Conservation (phyloP, 2,797 vertebrate species). For the Crax fasciolata region DNA sequence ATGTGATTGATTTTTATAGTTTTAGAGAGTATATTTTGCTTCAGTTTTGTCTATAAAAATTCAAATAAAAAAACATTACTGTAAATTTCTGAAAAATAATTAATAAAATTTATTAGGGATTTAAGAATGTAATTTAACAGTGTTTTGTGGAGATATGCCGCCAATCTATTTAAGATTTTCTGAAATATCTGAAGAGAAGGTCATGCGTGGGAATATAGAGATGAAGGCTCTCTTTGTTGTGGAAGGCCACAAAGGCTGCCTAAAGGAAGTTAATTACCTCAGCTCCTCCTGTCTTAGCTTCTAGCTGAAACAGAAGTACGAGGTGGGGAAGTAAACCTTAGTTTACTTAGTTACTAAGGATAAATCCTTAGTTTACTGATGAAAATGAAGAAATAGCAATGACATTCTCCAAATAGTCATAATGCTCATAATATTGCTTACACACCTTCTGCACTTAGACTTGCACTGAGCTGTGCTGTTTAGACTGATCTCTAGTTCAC, state of each 20-base stretch:
- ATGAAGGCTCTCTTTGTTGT: neutral
- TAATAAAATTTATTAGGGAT: neutral
- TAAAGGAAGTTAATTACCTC: neutral
- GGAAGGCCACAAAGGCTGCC: neutral
- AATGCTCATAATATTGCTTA: neutral
- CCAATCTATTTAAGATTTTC: neutral
- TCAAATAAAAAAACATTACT: neutral
- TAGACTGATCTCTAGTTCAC: neutral
- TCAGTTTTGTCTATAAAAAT: neutral
- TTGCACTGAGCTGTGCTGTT: rapidly evolving
- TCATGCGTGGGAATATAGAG: neutral
- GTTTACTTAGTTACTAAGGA: neutral
- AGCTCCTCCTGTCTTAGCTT: no score
- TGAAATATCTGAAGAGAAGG: neutral
- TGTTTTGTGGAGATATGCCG: neutral
- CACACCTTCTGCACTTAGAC: neutral
- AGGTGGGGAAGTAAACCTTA: neutral
- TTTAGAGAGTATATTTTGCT: neutral
- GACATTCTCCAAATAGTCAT: neutral
- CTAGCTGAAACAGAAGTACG: no score
- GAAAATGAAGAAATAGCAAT: neutral
- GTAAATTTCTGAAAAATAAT: neutral
- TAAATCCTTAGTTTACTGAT: neutral
- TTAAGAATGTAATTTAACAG: neutral
- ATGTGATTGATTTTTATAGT: neutral